Percentiles rank a stretch among this genome's conserved stretches.
Conservation (phyloP, 2,797 vertebrate genomes). For the Chaunax sp. region DNA sequence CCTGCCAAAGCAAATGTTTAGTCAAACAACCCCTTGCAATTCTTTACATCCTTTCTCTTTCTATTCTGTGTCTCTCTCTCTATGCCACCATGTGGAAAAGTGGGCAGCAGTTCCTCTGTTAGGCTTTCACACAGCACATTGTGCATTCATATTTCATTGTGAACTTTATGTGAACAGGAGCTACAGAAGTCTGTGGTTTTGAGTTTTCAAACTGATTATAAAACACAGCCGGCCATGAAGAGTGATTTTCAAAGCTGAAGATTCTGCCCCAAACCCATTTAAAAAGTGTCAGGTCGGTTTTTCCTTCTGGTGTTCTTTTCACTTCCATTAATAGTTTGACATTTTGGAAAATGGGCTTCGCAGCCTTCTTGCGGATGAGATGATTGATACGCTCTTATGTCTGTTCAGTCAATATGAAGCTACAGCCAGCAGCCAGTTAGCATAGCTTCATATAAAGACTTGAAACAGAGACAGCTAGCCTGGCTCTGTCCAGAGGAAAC, state of each 20-base stretch:
- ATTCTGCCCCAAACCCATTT: background rate
- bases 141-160: conserved; percentile 29
- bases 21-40: conserved; percentile 62
- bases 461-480: background rate
- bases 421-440: conserved; percentile 9
- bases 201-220: conserved; percentile 3
- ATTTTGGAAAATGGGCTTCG: background rate
- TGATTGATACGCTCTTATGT: background rate
- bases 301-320: background rate
- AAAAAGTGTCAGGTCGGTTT: background rate
- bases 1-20: conserved; percentile 82
- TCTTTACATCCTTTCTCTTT: conserved; percentile 64
- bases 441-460: background rate
- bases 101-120: conserved; percentile 31
- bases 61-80: conserved; percentile 20
- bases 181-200: conserved; percentile 1
- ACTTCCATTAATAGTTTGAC: background rate
- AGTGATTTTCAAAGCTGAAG: background rate
- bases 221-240: background rate
- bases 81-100: conserved; percentile 59
- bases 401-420: background rate
- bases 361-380: background rate
- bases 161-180: conserved; percentile 19
- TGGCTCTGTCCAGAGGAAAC: background rate
- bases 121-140: conserved; percentile 6